Conservation (phyloP, 2,888 invertebrate species). For the Ectropis crepuscularia region DNA sequence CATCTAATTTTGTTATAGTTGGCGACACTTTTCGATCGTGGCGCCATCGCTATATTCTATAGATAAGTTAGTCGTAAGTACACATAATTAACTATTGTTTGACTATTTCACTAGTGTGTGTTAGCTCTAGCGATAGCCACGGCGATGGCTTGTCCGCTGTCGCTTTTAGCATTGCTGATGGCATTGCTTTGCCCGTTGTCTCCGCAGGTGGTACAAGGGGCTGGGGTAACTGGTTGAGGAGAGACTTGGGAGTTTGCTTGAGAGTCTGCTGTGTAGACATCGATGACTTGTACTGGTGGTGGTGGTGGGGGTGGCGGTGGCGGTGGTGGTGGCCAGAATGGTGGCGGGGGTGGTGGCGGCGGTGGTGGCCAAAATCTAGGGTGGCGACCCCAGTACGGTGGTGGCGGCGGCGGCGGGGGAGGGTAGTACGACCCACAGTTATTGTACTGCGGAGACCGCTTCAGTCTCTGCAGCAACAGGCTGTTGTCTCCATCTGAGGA, state of each 20-base stretch:
- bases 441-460: conserved; percentile 59
- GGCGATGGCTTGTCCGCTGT: conserved; percentile 54
- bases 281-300: conserved; percentile 22
- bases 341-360: conserved; percentile 42
- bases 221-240: neutral
- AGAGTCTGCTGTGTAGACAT: conserved; percentile 27
- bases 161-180: conserved; percentile 56
- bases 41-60: no score
- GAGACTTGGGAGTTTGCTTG: conserved; percentile 6
- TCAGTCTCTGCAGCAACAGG: conserved; percentile 52
- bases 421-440: conserved; percentile 49
- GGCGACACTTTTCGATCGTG: no score
- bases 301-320: conserved; percentile 43
- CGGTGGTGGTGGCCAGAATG: conserved; percentile 41
- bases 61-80: no score
- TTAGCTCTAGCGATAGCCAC: conserved; percentile 46
- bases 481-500: conserved; percentile 51
- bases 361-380: conserved; percentile 37
- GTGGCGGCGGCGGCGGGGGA: conserved; percentile 38
- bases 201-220: conserved; percentile 38
- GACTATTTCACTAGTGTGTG: neutral
- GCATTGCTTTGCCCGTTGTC: conserved; percentile 43
- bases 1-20: no score
- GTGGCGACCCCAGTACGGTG: conserved; percentile 37
- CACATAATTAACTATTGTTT: no score